Evolutionary conservation across 1,140 invertebrate species (phyloP).

Genomic region (Phymorhynchus buccinoides): DNA sequence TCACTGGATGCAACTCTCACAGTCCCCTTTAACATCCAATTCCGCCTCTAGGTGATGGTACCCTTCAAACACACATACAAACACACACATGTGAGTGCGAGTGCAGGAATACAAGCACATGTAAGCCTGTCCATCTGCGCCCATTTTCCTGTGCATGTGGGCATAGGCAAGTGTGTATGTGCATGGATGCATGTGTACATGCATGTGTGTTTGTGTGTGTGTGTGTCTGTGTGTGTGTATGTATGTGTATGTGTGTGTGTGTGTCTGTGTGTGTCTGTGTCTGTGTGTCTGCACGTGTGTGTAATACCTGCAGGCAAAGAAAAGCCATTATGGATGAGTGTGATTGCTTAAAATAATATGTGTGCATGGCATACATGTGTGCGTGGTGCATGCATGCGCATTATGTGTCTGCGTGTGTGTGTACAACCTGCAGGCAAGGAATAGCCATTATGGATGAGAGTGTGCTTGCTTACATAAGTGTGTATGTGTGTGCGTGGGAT

Average conservation of each 20-base stretch:
- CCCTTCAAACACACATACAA: background rate
- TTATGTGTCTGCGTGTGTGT: too few species aligned
- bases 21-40: background rate
- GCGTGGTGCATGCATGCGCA: too few species aligned
- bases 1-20: background rate
- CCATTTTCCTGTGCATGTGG: background rate
- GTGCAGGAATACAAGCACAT: too few species aligned
- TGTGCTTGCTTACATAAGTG: too few species aligned
- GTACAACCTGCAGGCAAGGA: too few species aligned
- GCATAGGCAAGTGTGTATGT: background rate
- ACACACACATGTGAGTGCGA: too few species aligned
- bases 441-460: too few species aligned
- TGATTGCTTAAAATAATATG: too few species aligned
- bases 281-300: conserved; percentile 12
- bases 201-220: conserved; percentile 2
- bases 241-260: conserved; percentile 4
- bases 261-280: background rate
- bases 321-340: too few species aligned
- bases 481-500: too few species aligned
- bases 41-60: background rate
- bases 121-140: background rate
- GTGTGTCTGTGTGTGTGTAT: background rate
- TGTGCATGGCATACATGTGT: too few species aligned
- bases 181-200: background rate
- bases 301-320: too few species aligned